phyloP scores from a whole-genome alignment of 2,113 vertebrate species.

The Galemys pyrenaicus region DNA sequence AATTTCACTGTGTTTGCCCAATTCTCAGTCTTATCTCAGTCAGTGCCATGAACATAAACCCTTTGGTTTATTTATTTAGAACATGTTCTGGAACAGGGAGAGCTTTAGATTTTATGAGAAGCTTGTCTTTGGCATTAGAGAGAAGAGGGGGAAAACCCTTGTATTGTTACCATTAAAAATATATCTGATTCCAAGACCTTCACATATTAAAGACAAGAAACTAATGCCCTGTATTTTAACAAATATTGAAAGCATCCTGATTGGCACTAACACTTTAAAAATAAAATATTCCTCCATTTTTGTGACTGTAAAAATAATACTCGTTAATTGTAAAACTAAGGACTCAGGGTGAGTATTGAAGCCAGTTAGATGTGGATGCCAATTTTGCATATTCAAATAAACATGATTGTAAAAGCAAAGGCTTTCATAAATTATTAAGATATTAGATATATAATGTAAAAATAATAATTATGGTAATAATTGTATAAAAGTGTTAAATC shows the following conservation, averaged over 20 bases:
- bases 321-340: background rate
- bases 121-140: background rate
- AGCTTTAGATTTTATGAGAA: slow-evolving; percentile 2
- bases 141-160: background rate
- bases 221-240: background rate
- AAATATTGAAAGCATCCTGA: background rate
- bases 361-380: background rate
- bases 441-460: background rate
- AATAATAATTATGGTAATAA: background rate
- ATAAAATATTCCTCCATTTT: background rate
- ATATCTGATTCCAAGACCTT: background rate
- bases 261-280: background rate
- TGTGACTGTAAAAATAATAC: background rate
- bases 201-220: background rate
- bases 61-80: background rate
- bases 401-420: background rate
- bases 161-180: background rate
- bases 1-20: too few relatives aligned
- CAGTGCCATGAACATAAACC: background rate
- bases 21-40: background rate
- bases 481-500: background rate
- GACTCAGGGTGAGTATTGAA: background rate
- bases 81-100: background rate
- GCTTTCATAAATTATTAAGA: background rate
- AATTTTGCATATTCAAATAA: background rate